A percentile compares a stretch with the other conserved stretches of the same genome.
These are phyloP conservation scores for Carpatolechia fugitivella DNA, from an alignment of 2,888 invertebrate species.

Conservation along the genomic window DNA sequence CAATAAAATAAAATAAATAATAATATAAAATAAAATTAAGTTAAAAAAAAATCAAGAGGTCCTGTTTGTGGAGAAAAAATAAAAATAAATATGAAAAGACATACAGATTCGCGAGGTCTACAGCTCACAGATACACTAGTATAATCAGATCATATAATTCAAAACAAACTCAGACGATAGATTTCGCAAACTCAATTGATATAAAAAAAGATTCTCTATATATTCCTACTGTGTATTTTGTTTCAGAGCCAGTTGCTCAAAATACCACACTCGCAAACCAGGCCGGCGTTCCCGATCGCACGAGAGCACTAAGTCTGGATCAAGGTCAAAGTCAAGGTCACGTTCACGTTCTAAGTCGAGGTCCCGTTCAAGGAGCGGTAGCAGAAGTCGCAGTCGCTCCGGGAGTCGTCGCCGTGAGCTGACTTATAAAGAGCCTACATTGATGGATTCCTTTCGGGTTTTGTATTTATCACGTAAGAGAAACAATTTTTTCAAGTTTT, in stretches of 20 bases:
- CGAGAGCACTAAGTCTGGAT: conserved; percentile 31
- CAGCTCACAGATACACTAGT: too few species aligned
- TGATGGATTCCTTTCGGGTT: conserved; percentile 66
- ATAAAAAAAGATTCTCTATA: too few species aligned
- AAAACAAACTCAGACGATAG: too few species aligned
- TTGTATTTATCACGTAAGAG: conserved; percentile 64
- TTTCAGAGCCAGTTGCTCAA: conserved; percentile 47
- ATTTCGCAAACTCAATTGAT: too few species aligned
- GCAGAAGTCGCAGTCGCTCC: conserved; percentile 29
- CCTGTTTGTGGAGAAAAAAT: too few species aligned
- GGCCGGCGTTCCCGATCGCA: conserved; percentile 35
- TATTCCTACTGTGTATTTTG: not conserved
- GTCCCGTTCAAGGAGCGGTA: conserved; percentile 19
- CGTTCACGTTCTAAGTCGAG: conserved; percentile 38
- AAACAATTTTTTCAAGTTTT: not conserved
- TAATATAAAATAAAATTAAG: too few species aligned
- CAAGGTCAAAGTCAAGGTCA: conserved; percentile 29
- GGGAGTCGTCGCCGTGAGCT: conserved; percentile 39
- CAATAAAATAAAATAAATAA: too few species aligned
- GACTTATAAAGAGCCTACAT: conserved; percentile 50
- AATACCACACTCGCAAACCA: conserved; percentile 39
- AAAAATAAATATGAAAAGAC: too few species aligned
- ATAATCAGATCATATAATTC: too few species aligned
- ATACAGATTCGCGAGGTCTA: too few species aligned
- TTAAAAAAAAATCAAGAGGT: too few species aligned